phyloP scores from a whole-genome alignment of 1,140 invertebrate species.

The Drosophila watanabei region DNA sequence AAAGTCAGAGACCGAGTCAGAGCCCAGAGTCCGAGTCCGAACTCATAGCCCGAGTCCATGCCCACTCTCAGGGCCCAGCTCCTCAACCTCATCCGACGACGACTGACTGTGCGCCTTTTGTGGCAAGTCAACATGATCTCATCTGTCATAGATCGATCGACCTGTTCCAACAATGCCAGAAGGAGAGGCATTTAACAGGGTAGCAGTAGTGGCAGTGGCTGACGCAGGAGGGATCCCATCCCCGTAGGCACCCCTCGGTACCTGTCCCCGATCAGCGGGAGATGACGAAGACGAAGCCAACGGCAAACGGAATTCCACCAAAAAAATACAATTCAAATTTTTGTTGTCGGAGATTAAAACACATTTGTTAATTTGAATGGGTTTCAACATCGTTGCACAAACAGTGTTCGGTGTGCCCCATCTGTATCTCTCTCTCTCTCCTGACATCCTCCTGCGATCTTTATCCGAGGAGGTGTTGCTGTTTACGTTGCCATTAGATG shows the following conservation, averaged over 20 bases:
- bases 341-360: conserved; percentile 82
- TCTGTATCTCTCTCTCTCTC: neutral
- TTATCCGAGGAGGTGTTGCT: conserved; percentile 61
- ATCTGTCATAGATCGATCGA: conserved; percentile 84
- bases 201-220: conserved; percentile 45
- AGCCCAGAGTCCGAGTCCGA: neutral
- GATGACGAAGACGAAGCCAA: conserved; percentile 13
- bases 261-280: conserved; percentile 72
- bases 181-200: conserved; percentile 61
- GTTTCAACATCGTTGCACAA: conserved; percentile 78
- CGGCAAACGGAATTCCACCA: conserved; percentile 51
- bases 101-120: conserved; percentile 63
- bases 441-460: neutral
- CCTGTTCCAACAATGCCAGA: conserved; percentile 74
- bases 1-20: neutral
- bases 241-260: conserved; percentile 18
- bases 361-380: conserved; percentile 83
- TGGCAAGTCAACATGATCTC: conserved; percentile 83
- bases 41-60: neutral
- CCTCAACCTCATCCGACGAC: conserved; percentile 5
- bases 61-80: conserved; percentile 1
- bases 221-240: conserved; percentile 53
- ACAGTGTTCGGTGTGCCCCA: conserved; percentile 21
- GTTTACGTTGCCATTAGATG: conserved; percentile 60
- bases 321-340: conserved; percentile 78